phyloP scores from a whole-genome alignment of 1,140 invertebrate genomes.

The Drosophila oshimai region DNA sequence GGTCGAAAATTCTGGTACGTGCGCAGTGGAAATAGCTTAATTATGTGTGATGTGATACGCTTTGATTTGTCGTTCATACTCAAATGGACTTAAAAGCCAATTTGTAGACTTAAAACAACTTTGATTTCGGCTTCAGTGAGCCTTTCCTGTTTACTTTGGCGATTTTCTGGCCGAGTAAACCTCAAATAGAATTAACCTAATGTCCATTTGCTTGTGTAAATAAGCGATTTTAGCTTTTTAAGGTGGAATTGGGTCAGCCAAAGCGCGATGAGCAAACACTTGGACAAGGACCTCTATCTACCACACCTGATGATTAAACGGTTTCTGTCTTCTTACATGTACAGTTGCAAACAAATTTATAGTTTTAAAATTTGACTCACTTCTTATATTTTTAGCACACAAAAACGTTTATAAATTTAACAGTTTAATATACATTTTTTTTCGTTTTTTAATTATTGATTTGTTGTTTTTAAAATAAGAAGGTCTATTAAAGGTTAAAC shows the following conservation, averaged over 20 bases:
- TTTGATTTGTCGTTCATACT: not conserved
- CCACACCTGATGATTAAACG: constrained; percentile 35
- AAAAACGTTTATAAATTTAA: too few species aligned
- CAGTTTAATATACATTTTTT: too few species aligned
- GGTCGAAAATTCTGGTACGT: too few species aligned
- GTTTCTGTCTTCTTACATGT: constrained; percentile 4
- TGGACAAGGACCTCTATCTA: constrained; percentile 21
- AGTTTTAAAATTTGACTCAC: not conserved
- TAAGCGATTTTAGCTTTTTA: constrained; percentile 44
- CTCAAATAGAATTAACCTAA: constrained; percentile 59
- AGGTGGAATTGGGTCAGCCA: constrained; percentile 40
- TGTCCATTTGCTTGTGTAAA: constrained; percentile 53
- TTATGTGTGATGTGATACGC: constrained; percentile 20
- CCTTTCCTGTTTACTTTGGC: constrained; percentile 29
- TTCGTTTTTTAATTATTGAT: too few species aligned
- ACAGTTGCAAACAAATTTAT: not conserved
- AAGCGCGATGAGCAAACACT: constrained; percentile 40
- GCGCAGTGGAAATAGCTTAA: constrained; percentile 6
- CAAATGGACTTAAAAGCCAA: constrained; percentile 2
- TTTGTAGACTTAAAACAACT: constrained; percentile 5
- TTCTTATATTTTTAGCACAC: too few species aligned
- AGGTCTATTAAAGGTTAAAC: too few species aligned
- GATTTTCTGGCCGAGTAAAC: constrained; percentile 50
- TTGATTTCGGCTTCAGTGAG: constrained; percentile 15
- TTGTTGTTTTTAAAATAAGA: too few species aligned